These are phyloP conservation scores for Melanogrammus aeglefinus DNA, from an alignment of 2,797 vertebrate species.

Conservation along the genomic window DNA sequence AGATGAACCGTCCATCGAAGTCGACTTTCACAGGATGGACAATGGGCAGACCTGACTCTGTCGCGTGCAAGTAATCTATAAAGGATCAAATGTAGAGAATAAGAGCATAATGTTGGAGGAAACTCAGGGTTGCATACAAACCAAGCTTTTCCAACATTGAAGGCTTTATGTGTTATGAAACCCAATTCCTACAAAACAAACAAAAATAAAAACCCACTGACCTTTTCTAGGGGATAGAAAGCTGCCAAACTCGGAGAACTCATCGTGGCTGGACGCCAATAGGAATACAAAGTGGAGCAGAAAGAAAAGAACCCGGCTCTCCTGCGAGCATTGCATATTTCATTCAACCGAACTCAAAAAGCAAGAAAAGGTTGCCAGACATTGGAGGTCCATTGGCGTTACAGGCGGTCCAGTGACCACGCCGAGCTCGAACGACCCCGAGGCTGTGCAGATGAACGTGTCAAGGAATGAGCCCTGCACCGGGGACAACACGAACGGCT, in stretches of 20 bases:
- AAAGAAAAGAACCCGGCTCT: constrained; percentile 72
- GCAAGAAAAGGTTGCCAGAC: constrained; percentile 44
- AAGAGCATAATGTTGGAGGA: not conserved
- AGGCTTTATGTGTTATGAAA: not conserved
- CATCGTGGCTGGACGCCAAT: constrained; percentile 70
- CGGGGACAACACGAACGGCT: constrained; percentile 17
- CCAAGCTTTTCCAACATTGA: too few species aligned
- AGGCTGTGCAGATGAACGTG: not conserved
- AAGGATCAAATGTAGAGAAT: constrained; percentile 10
- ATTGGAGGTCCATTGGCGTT: constrained; percentile 47
- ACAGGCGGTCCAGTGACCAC: constrained; percentile 26
- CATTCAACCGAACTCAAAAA: constrained; percentile 55
- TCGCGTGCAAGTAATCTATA: constrained; percentile 73
- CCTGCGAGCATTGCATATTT: constrained; percentile 83
- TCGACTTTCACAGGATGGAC: constrained; percentile 83
- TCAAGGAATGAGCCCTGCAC: constrained; percentile 40
- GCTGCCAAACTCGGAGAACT: constrained; percentile 56
- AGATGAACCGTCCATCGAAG: constrained; percentile 79
- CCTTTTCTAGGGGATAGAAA: constrained; percentile 80
- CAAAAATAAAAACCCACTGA: constrained; percentile 66
- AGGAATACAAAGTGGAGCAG: constrained; percentile 64
- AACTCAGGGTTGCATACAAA: not conserved
- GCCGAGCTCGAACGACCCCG: not conserved
- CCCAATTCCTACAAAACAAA: not conserved
- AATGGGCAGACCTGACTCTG: constrained; percentile 72